Base-by-base conservation (phyloP, 2,113 vertebrate genomes). In the Pogonocichla stellata region DNA sequence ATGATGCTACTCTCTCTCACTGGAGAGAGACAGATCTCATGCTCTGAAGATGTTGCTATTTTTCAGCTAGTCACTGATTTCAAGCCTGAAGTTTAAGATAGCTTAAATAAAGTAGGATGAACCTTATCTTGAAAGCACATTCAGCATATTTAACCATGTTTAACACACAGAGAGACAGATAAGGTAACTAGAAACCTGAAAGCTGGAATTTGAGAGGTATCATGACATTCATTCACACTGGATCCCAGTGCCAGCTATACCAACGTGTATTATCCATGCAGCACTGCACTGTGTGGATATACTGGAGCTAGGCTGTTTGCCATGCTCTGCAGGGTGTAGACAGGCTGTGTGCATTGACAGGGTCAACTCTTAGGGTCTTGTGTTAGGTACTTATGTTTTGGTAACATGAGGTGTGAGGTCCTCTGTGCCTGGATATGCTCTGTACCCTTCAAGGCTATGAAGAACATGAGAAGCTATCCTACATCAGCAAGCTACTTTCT, bases 241-340 rank as follows among this genome's bases (percentile, higher is more conserved):
- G 29, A 72, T 43, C 33, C 62, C 65, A 83, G n/a, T 6, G 10
- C 62, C 28, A 81, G n/a, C 31, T 50, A 25, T 5, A 56, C 5
- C 10, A 5, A 43, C 2, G 1, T 14, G 0, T 4, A 48, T 29
- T 12, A 51, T 5, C 70, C 51, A 17, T 1, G 17, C 2, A 3
- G 45, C 20, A 51, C 12, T 47, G 48, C 1, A 5, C 33, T 10
- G 14, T 5, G 40, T 19, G 56, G 33, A 60, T 73, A 19, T 34
- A 51, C 0, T 38, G 8, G 36, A 93, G 26, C n/a, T 6, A 40
- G 62, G 34, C 17, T 88, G 36, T n/a, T 45, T 54, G 61, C 26
- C 6, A 16, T 23, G 34, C 24, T 62, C 24, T 79, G 47, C 4
- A 3, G 4, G 6, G 12, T 15, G 8, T 1, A 43, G 29, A 62